A percentile compares a stretch with the other conserved stretches of the same genome.
Conservation (phyloP, 1,140 invertebrate species). For the Pogonus chalceus region DNA sequence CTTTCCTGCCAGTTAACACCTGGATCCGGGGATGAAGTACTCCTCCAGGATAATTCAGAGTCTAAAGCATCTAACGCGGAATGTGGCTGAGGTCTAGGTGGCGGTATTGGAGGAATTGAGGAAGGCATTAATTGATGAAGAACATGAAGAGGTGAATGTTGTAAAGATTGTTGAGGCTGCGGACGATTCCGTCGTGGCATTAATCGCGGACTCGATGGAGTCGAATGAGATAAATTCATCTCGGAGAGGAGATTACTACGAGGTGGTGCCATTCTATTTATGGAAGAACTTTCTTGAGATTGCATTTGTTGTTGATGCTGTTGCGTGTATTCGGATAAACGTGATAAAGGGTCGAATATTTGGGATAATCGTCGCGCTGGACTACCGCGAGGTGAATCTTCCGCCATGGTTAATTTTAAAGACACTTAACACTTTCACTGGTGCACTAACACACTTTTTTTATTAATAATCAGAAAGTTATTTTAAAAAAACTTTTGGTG, state of each 20-base stretch:
- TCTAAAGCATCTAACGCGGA: slow-evolving; percentile 32
- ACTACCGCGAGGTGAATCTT: background rate
- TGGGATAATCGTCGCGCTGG: slow-evolving; percentile 55
- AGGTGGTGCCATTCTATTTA: slow-evolving; percentile 25
- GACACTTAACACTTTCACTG: too few relatives aligned
- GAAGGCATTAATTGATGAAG: too few relatives aligned
- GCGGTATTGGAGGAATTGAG: slow-evolving; percentile 24
- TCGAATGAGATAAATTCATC: slow-evolving; percentile 37
- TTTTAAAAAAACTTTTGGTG: too few relatives aligned
- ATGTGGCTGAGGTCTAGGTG: slow-evolving; percentile 36
- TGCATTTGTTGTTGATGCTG: slow-evolving; percentile 16
- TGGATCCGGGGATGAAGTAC: slow-evolving; percentile 36
- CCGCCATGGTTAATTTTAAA: too few relatives aligned
- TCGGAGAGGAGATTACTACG: slow-evolving; percentile 20
- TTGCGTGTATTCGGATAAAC: slow-evolving; percentile 48
- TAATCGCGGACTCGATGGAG: slow-evolving; percentile 56
- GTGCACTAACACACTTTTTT: too few relatives aligned
- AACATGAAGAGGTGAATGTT: background rate
- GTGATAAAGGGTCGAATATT: slow-evolving; percentile 65
- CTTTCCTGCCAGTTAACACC: slow-evolving; percentile 71
- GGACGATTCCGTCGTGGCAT: slow-evolving; percentile 46
- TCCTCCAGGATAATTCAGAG: slow-evolving; percentile 26
- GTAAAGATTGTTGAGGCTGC: slow-evolving; percentile 41
- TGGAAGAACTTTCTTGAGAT: slow-evolving; percentile 26
- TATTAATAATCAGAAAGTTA: too few relatives aligned